Base-by-base conservation (phyloP, 92 coral and sea anemone species). In the Parazoanthus swiftii region DNA sequence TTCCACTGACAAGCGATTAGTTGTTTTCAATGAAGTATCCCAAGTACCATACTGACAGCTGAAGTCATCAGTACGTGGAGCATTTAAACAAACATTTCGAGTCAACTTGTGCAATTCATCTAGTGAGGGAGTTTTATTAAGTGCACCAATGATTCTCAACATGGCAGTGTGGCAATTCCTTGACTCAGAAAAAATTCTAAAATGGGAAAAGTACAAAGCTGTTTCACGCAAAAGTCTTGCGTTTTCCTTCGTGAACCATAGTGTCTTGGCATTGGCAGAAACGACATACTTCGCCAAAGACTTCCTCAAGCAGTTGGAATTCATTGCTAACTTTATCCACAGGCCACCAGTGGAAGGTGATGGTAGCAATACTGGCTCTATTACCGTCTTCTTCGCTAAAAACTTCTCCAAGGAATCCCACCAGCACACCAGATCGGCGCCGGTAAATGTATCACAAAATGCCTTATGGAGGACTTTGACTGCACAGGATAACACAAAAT, bases 191-290 rank as follows among this genome's bases (percentile, higher is more conserved):
- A 36, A 20, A 20, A 65, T 63, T 39, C 50, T 36, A 11, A 65
- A 81, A 9, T 81, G 75, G 1, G 8, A 4, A 81, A 37, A 81
- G 33, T 63, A 81, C 75, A 81, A 65, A 18, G 85, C 85, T 81
- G 58, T 59, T 81, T 81, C 85, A 37, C 85, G 74, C 74, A 81
- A 25, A 43, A 81, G 74, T 25, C 85, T 3, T 36, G 85, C 85
- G 2, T 68, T 81, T 43, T 58, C 85, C 18, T 65, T 81, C 0
- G 85, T 81, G 18, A 81, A 81, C 85, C 85, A 81, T 0, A 81
- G 5, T 5, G 0, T 63, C 36, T 50, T 81, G 29, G 85, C 85
- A 39, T 63, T 81, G 37, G 68, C 23, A 0, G 36, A 5, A 65
- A 6, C 63, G 44, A 65, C 75, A 9, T 23, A 10, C 46, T 38